Conservation (phyloP, 2,888 invertebrate species). For the Chloromyia formosa region DNA sequence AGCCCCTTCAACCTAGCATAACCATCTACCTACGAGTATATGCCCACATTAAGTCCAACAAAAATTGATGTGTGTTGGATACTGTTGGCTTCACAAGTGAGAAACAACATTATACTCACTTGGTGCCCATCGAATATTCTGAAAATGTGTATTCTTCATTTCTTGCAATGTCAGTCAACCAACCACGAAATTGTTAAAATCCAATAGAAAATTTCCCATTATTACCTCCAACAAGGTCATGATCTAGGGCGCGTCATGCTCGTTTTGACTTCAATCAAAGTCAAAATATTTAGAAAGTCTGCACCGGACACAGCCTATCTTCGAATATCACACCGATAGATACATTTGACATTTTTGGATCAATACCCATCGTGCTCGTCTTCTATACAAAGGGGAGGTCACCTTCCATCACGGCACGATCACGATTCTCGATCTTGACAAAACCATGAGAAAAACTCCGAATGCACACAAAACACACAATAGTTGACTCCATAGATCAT, state of each 20-base stretch:
- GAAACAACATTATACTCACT: too few species aligned
- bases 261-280: background rate
- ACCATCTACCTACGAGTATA: too few species aligned
- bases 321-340: background rate
- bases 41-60: too few species aligned
- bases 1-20: too few species aligned
- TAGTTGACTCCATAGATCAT: slow-evolving; percentile 16
- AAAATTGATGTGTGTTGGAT: too few species aligned
- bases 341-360: slow-evolving; percentile 19
- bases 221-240: background rate
- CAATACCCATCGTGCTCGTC: background rate
- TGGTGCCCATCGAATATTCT: too few species aligned
- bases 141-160: too few species aligned
- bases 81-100: too few species aligned
- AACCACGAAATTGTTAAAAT: too few species aligned
- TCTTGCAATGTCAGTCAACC: too few species aligned
- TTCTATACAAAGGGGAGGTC: background rate
- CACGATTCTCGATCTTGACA: slow-evolving; percentile 12
- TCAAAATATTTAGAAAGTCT: background rate
- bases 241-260: background rate
- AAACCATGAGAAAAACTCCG: slow-evolving; percentile 7
- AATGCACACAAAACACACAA: background rate
- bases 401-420: slow-evolving; percentile 1
- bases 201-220: background rate
- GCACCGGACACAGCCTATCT: background rate